Percentiles rank a stretch among this genome's conserved stretches.
Conservation (phyloP, 2,888 invertebrate genomes). For the Agrilus cyanescens region DNA sequence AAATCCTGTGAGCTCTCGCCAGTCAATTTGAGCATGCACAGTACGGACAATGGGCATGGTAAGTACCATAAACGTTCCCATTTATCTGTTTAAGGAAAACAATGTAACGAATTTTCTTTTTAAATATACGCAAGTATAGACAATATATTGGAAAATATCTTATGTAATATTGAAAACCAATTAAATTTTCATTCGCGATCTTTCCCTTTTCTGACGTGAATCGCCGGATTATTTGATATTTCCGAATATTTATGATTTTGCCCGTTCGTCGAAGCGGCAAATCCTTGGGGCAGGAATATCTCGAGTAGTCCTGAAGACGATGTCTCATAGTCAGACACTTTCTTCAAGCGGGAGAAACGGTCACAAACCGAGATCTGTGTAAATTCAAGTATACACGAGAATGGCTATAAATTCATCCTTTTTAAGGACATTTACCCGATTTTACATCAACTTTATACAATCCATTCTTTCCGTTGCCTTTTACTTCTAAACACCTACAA, state of each 20-base stretch:
- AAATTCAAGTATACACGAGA: conserved; percentile 26
- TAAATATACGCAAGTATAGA: too few relatives aligned
- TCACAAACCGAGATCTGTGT: conserved; percentile 31
- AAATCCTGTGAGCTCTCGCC: conserved; percentile 18
- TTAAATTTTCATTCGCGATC: too few relatives aligned
- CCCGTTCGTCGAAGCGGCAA: conserved; percentile 24
- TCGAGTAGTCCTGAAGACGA: conserved; percentile 12
- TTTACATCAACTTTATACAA: too few relatives aligned
- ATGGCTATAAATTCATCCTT: conserved; percentile 27
- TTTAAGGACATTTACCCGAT: conserved; percentile 26
- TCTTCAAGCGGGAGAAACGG: conserved; percentile 16
- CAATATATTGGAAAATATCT: too few relatives aligned
- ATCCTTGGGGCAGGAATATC: conserved; percentile 22
- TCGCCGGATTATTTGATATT: conserved; percentile 30
- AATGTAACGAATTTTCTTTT: too few relatives aligned
- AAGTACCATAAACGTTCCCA: conserved; percentile 16
- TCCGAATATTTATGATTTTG: conserved; percentile 32
- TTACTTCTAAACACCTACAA: too few relatives aligned
- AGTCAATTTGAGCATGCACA: conserved; percentile 34
- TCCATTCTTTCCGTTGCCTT: too few relatives aligned
- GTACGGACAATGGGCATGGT: conserved; percentile 38
- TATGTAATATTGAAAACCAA: too few relatives aligned
- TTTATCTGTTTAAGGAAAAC: too few relatives aligned
- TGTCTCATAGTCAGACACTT: too few relatives aligned
- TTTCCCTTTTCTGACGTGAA: conserved; percentile 8